phyloP scores from a whole-genome alignment of 2,797 vertebrate species.

The Anas bernieri region DNA sequence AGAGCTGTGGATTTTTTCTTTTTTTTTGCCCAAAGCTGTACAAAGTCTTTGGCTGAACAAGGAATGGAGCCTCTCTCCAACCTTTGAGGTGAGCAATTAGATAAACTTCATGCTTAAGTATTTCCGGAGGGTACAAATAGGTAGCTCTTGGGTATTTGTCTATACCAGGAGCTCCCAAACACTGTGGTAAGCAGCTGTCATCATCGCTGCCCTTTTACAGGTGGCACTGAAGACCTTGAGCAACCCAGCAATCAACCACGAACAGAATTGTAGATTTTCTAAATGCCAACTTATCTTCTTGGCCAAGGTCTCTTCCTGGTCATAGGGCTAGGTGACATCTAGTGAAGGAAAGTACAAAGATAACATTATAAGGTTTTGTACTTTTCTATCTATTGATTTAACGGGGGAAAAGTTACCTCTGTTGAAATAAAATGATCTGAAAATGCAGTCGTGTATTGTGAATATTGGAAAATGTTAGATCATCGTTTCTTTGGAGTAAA shows the following conservation, averaged over 20 bases:
- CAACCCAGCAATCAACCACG: not conserved
- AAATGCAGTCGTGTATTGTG: not conserved
- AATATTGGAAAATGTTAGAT: not conserved
- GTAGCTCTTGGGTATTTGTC: not conserved
- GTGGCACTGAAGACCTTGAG: not conserved
- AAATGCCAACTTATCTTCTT: not conserved
- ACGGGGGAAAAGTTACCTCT: not conserved
- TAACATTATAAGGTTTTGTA: not conserved
- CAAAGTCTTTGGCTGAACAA: not conserved
- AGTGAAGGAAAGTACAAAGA: not conserved
- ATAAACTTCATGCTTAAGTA: not conserved
- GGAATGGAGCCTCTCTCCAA: not conserved
- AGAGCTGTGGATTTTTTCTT: not conserved
- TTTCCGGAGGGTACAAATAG: not conserved
- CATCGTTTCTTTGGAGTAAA: not conserved
- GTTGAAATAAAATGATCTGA: not conserved
- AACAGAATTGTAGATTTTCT: conserved; percentile 8
- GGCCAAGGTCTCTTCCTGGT: not conserved
- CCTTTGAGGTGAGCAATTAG: not conserved
- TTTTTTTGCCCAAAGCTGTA: not conserved
- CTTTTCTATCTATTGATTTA: not conserved
- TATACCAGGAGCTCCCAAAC: not conserved
- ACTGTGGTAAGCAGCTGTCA: not conserved
- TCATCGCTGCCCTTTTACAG: not conserved
- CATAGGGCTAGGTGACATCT: conserved; percentile 3